A percentile compares a stretch with the other conserved stretches of the same genome.
phyloP scores from a whole-genome alignment of 2,797 vertebrate genomes.

The Nothura maculosa region DNA sequence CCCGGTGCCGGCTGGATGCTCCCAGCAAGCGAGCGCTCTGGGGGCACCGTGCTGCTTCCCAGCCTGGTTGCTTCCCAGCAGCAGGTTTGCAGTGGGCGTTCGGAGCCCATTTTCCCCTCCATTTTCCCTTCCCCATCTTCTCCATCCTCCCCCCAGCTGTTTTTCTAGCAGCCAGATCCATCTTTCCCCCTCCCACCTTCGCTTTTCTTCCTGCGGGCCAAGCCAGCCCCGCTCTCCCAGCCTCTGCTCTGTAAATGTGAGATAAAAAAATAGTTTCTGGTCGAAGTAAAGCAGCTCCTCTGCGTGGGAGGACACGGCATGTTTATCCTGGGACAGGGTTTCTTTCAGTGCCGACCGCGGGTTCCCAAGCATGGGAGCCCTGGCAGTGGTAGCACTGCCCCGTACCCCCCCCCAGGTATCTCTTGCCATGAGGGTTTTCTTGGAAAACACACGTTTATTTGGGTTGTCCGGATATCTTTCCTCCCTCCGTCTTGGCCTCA shows the following conservation, averaged over 20 bases:
- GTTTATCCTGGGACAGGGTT: accelerated
- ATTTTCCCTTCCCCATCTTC: too few species aligned
- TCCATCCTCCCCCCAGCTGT: not conserved
- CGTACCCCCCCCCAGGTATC: not conserved
- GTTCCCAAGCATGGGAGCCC: not conserved
- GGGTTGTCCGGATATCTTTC: not conserved
- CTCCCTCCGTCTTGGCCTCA: not conserved
- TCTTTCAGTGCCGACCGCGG: not conserved
- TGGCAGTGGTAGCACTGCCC: not conserved
- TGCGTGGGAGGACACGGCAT: not conserved
- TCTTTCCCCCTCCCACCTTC: not conserved
- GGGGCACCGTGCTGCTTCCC: not conserved
- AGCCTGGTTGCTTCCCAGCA: accelerated
- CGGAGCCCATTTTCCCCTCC: accelerated
- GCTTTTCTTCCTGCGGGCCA: not conserved
- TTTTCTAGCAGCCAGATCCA: not conserved
- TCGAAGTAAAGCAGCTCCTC: not conserved
- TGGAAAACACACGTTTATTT: not conserved
- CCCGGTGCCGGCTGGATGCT: not conserved
- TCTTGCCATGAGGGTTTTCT: not conserved
- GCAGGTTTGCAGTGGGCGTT: not conserved
- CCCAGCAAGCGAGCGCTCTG: not conserved
- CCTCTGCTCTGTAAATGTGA: not conserved
- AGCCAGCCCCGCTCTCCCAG: not conserved
- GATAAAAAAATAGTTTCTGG: not conserved